These are phyloP conservation scores for Netelia virgata DNA, from an alignment of 2,888 invertebrate genomes.

Conservation along the genomic window DNA sequence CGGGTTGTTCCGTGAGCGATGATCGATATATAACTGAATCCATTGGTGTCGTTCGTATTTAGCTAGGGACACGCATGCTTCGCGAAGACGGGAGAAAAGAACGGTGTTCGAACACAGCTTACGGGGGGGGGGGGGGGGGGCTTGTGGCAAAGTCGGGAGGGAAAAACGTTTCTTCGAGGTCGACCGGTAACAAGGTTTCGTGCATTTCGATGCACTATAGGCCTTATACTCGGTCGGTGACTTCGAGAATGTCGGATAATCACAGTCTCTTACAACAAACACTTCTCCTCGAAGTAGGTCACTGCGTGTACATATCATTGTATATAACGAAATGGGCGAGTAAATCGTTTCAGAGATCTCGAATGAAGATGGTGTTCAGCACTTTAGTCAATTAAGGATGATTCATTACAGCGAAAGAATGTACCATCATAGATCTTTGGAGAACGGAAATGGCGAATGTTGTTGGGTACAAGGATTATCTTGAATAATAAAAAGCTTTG, in stretches of 20 bases:
- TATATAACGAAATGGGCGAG: background rate
- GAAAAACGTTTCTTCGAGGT: slow-evolving; percentile 41
- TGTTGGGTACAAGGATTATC: too few species aligned
- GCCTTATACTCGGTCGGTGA: slow-evolving; percentile 36
- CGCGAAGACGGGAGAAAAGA: background rate
- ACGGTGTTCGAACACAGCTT: background rate
- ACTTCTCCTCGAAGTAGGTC: slow-evolving; percentile 7
- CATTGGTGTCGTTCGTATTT: background rate
- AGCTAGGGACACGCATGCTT: background rate
- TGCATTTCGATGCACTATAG: slow-evolving; percentile 26
- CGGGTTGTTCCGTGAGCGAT: background rate
- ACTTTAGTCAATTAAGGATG: too few species aligned
- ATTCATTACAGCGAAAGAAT: too few species aligned
- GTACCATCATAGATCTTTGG: too few species aligned
- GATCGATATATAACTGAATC: background rate
- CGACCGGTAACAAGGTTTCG: slow-evolving; percentile 45
- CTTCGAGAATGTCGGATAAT: background rate
- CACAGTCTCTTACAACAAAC: slow-evolving; percentile 31
- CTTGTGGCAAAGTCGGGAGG: slow-evolving; percentile 1
- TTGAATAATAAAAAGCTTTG: background rate
- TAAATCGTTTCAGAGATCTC: background rate
- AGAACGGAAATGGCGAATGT: too few species aligned
- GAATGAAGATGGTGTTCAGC: background rate
- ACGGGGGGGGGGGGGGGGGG: background rate
- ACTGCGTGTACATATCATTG: background rate